A percentile compares a stretch with the other conserved stretches of the same genome.
These are phyloP conservation scores for Drosophila murphyi DNA, from an alignment of 1,140 invertebrate genomes.

Conservation along the genomic window DNA sequence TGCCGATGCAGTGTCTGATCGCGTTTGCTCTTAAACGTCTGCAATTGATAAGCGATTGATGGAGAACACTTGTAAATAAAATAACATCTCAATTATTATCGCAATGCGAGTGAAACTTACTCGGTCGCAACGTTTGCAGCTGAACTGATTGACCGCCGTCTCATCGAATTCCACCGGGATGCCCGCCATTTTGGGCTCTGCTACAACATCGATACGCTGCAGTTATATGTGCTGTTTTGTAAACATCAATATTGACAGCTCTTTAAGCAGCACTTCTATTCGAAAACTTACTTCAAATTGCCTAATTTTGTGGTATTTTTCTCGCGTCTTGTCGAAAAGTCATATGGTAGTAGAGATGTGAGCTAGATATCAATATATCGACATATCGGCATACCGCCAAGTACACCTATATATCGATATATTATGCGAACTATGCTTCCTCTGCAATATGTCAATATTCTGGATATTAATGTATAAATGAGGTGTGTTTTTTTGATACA, in stretches of 20 bases:
- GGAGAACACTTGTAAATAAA: not conserved
- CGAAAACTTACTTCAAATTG: constrained; percentile 66
- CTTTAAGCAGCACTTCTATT: not conserved
- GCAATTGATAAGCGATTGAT: not conserved
- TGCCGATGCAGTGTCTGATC: constrained; percentile 79
- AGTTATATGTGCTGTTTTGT: constrained; percentile 28
- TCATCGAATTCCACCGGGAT: constrained; percentile 76
- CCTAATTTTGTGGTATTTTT: constrained; percentile 58
- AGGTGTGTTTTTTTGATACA: not conserved
- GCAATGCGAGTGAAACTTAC: constrained; percentile 54
- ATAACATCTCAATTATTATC: not conserved
- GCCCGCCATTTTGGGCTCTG: constrained; percentile 60
- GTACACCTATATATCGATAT: not conserved
- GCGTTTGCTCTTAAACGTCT: constrained; percentile 81
- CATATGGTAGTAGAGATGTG: constrained; percentile 54
- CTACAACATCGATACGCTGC: constrained; percentile 66
- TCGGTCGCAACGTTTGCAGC: constrained; percentile 77
- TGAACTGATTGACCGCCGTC: constrained; percentile 72
- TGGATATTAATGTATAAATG: not conserved
- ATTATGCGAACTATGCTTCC: not conserved
- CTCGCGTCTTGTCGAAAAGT: constrained; percentile 54
- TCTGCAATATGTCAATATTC: not conserved
- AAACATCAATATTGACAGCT: constrained; percentile 11
- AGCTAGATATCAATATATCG: constrained; percentile 38
- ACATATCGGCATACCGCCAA: not conserved